Evolutionary conservation across 2,797 vertebrate genomes (phyloP).

Genomic region (Arvicola amphibius): DNA sequence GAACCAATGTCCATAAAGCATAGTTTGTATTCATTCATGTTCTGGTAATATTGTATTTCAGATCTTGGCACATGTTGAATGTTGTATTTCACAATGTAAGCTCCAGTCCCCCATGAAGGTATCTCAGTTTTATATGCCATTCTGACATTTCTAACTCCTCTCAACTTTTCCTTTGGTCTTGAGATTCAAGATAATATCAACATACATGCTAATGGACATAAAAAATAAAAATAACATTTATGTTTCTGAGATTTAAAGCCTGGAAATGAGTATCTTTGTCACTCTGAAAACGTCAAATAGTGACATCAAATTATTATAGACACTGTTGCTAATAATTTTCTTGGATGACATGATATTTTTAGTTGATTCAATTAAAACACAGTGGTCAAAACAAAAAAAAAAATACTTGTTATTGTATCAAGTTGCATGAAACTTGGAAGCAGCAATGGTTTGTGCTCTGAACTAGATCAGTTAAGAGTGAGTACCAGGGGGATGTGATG

Average conservation of each 20-base stretch:
- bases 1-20: neutral
- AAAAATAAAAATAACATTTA: neutral
- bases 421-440: neutral
- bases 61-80: neutral
- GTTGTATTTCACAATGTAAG: neutral
- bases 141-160: neutral
- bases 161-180: neutral
- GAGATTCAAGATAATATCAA: slow-evolving; percentile 5
- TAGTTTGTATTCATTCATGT: neutral
- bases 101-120: neutral
- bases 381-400: neutral
- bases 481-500: neutral
- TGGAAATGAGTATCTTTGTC: neutral
- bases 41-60: neutral
- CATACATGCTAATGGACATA: neutral
- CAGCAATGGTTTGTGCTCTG: neutral
- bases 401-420: neutral
- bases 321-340: neutral
- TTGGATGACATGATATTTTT: neutral
- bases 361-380: neutral
- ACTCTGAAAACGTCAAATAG: neutral
- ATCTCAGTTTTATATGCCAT: neutral
- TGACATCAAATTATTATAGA: neutral
- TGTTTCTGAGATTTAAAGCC: neutral
- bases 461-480: neutral